Evolutionary conservation across 1,140 invertebrate genomes (phyloP).

Genomic region (Eupristina koningsbergeri): DNA sequence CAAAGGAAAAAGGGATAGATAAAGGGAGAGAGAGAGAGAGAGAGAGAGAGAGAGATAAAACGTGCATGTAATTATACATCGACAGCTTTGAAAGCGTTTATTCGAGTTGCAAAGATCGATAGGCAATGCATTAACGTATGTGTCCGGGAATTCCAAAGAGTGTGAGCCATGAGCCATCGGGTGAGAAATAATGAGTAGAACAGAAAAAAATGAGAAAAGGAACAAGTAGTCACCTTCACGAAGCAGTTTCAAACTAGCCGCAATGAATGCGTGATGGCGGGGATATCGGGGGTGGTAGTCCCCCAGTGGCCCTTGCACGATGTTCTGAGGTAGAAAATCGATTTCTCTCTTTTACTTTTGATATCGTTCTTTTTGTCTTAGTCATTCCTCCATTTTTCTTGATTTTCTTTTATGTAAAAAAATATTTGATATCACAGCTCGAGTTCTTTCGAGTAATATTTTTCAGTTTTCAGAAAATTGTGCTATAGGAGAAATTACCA

Average conservation of each 20-base stretch:
- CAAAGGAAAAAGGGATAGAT: neutral
- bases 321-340: constrained; percentile 34
- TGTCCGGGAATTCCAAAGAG: constrained; percentile 20
- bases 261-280: constrained; percentile 1
- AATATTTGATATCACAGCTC: no score
- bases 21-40: neutral
- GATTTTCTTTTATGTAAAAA: neutral
- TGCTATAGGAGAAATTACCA: no score
- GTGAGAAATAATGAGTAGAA: neutral
- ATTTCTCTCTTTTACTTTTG: constrained; percentile 44
- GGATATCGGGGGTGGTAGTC: no score
- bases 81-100: constrained; percentile 17
- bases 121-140: constrained; percentile 29
- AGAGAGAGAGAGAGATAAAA: neutral
- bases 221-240: neutral
- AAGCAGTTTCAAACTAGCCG: constrained; percentile 31
- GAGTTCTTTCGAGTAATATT: no score
- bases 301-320: neutral
- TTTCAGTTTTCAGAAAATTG: no score
- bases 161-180: neutral
- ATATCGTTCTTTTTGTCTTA: neutral
- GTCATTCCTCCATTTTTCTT: neutral
- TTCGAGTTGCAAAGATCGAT: neutral
- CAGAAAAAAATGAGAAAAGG: constrained; percentile 20
- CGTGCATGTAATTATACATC: neutral